phyloP scores from a whole-genome alignment of 1,140 invertebrate genomes.

The Pomacea maculata region DNA sequence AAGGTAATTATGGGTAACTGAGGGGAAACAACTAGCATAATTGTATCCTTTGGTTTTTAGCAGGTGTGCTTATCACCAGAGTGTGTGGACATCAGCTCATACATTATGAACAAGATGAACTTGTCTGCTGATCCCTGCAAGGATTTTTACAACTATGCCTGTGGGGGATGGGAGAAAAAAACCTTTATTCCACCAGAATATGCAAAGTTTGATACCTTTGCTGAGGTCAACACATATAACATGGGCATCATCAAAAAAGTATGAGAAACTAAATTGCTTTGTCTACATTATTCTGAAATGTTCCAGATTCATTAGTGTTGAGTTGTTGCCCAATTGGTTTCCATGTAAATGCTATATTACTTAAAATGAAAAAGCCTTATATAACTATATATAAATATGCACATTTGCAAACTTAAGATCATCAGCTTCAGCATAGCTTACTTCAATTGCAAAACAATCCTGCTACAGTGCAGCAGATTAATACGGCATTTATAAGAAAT shows the following conservation, averaged over 20 bases:
- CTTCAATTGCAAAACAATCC: too few species aligned
- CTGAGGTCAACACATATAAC: conserved; percentile 38
- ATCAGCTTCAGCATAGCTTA: too few species aligned
- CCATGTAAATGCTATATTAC: too few species aligned
- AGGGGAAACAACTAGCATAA: not conserved
- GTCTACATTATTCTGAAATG: not conserved
- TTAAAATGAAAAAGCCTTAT: too few species aligned
- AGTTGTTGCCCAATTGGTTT: too few species aligned
- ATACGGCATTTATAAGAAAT: too few species aligned
- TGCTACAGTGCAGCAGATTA: too few species aligned
- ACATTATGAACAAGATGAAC: conserved; percentile 67
- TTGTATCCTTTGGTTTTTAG: not conserved
- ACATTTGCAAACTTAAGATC: too few species aligned
- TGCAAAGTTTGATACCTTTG: conserved; percentile 30
- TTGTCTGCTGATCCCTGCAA: conserved; percentile 81
- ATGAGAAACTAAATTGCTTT: not conserved
- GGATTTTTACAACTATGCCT: conserved; percentile 93
- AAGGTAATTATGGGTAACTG: not conserved
- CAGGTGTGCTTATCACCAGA: conserved; percentile 36
- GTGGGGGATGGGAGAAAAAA: conserved; percentile 67
- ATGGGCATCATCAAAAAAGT: conserved; percentile 36
- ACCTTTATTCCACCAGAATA: conserved; percentile 38
- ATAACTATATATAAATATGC: too few species aligned
- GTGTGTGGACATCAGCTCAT: conserved; percentile 47
- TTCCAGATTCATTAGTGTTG: too few species aligned